Percentiles rank a stretch among this genome's conserved stretches.
phyloP scores from a whole-genome alignment of 2,113 vertebrate species.

The Lepidothrix coronata region DNA sequence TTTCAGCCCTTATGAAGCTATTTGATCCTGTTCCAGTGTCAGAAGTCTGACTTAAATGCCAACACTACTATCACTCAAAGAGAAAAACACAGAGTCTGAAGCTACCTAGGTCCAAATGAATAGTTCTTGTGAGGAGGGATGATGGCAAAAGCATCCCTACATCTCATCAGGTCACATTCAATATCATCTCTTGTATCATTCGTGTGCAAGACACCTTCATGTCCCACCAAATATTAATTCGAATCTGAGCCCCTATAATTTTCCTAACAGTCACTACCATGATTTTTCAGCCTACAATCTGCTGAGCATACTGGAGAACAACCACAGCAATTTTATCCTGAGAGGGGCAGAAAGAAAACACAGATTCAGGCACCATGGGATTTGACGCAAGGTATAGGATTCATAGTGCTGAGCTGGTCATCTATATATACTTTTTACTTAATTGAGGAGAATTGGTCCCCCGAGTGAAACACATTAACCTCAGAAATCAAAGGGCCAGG shows the following conservation, averaged over 20 bases:
- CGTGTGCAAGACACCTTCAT: not conserved
- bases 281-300: not conserved
- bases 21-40: not conserved
- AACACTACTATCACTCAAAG: not conserved
- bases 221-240: not conserved
- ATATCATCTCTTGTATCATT: not conserved
- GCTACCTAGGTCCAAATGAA: not conserved
- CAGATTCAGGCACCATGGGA: not conserved
- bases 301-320: not conserved
- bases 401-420: not conserved
- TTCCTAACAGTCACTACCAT: not conserved
- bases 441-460: not conserved
- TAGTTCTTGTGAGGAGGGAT: not conserved
- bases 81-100: not conserved
- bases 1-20: not conserved
- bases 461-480: not conserved
- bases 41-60: not conserved
- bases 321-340: not conserved
- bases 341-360: not conserved
- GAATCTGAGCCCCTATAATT: not conserved
- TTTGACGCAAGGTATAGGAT: not conserved
- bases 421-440: fast-evolving
- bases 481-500: not conserved
- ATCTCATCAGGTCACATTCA: not conserved
- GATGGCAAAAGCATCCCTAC: fast-evolving